phyloP scores from a whole-genome alignment of 2,113 vertebrate species.

The Hemiprocne comata region DNA sequence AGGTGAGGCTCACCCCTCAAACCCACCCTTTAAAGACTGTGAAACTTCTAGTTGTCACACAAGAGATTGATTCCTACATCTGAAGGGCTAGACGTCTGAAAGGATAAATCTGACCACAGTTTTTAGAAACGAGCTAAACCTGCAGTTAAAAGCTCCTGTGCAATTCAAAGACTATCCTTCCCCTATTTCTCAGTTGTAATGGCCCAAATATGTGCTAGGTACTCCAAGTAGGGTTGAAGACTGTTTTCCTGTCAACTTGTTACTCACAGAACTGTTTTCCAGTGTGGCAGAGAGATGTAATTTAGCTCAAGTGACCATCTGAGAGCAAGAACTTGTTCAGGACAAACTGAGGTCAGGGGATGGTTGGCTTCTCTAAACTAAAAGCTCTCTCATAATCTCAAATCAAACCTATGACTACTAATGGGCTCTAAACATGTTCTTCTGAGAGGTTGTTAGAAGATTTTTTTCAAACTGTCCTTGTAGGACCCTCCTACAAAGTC shows the following conservation, averaged over 20 bases:
- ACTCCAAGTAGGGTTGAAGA: background rate
- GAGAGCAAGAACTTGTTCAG: constrained; percentile 18
- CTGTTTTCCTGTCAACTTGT: constrained; percentile 1
- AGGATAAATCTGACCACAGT: background rate
- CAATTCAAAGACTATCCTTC: background rate
- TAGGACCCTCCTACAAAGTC: background rate
- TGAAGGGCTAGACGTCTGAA: background rate
- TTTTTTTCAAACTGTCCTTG: background rate
- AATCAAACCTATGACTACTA: constrained; percentile 25
- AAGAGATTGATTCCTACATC: background rate
- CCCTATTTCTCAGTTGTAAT: background rate
- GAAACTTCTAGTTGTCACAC: background rate
- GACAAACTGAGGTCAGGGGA: background rate
- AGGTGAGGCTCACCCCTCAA: background rate
- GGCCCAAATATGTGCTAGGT: background rate
- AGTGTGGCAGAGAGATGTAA: background rate
- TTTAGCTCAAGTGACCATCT: constrained; percentile 5
- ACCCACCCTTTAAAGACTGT: background rate
- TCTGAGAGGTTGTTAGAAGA: background rate
- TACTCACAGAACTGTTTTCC: constrained; percentile 6
- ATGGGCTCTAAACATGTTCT: background rate
- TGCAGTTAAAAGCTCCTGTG: background rate
- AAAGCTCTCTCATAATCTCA: constrained; percentile 41
- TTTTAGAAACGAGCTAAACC: background rate
- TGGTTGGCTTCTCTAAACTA: background rate